Evolutionary conservation across 2,797 vertebrate species (phyloP).

Genomic region (Poeciliopsis infans): DNA sequence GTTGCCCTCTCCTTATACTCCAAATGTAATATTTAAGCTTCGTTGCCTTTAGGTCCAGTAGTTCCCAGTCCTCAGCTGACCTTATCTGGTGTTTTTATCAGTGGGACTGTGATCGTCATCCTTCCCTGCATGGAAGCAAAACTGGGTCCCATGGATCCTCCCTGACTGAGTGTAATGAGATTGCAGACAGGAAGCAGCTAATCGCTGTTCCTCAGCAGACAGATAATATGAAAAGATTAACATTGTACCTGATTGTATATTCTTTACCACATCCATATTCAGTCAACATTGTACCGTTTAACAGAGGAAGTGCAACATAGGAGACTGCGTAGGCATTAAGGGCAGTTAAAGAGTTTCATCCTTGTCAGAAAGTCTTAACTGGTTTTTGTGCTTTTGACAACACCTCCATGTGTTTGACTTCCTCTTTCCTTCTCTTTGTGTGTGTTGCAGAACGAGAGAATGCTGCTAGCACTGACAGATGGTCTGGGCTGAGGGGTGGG

Average conservation of each 20-base stretch:
- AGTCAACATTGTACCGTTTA: constrained; percentile 1
- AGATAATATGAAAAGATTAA: constrained; percentile 16
- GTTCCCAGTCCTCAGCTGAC: constrained; percentile 24
- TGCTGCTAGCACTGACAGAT: constrained; percentile 24
- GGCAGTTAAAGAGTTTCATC: background rate
- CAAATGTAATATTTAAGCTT: constrained; percentile 12
- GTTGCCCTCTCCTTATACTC: constrained; percentile 7
- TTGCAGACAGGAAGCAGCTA: constrained; percentile 67
- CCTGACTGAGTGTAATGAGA: constrained; percentile 61
- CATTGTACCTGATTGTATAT: constrained; percentile 32
- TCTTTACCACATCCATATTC: constrained; percentile 7
- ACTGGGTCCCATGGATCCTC: constrained; percentile 43
- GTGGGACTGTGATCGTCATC: constrained; percentile 43
- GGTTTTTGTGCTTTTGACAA: constrained; percentile 14
- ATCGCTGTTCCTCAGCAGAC: constrained; percentile 51
- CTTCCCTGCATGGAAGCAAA: constrained; percentile 36
- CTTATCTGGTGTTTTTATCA: constrained; percentile 48
- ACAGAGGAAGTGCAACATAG: constrained; percentile 2
- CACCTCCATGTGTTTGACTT: constrained; percentile 30
- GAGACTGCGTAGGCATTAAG: background rate
- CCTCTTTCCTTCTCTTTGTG: constrained; percentile 23
- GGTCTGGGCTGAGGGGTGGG: constrained; percentile 19
- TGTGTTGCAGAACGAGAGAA: constrained; percentile 21
- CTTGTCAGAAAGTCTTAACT: background rate
- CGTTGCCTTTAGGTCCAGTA: constrained; percentile 10